Conservation (phyloP, 2,797 vertebrate genomes). For the Cossypha heuglini region DNA sequence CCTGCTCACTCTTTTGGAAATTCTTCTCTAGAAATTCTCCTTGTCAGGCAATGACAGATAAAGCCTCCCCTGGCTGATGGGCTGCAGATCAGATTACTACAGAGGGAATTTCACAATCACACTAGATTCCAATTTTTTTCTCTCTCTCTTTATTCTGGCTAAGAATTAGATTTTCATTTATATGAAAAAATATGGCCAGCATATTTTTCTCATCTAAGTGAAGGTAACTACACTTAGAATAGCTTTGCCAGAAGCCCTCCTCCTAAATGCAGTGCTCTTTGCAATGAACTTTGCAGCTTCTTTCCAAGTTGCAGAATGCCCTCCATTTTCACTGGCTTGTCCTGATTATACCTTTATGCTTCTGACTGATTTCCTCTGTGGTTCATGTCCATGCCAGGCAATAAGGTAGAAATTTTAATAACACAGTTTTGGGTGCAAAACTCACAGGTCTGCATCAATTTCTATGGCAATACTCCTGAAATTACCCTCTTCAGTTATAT, state of each 20-base stretch:
- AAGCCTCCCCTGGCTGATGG: background rate
- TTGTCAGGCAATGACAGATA: background rate
- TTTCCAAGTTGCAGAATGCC: background rate
- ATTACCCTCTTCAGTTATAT: background rate
- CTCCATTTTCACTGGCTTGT: background rate
- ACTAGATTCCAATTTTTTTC: background rate
- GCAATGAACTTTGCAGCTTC: background rate
- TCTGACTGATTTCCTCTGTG: background rate
- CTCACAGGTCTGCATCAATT: background rate
- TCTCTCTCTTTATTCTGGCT: background rate
- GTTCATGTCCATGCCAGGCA: background rate
- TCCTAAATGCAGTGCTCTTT: background rate
- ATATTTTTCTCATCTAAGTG: background rate
- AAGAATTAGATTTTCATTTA: conserved; percentile 35
- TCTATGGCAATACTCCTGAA: background rate
- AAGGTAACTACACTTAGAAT: background rate
- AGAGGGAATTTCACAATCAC: background rate
- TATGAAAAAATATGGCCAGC: conserved; percentile 21
- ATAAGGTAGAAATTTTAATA: background rate
- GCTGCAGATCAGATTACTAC: background rate
- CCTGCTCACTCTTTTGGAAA: background rate
- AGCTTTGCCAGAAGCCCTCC: background rate
- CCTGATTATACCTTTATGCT: background rate
- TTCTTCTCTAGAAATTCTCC: background rate
- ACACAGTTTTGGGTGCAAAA: background rate